Evolutionary conservation across 2,888 invertebrate genomes (phyloP).

Genomic region (Drosophila koepferae): DNA sequence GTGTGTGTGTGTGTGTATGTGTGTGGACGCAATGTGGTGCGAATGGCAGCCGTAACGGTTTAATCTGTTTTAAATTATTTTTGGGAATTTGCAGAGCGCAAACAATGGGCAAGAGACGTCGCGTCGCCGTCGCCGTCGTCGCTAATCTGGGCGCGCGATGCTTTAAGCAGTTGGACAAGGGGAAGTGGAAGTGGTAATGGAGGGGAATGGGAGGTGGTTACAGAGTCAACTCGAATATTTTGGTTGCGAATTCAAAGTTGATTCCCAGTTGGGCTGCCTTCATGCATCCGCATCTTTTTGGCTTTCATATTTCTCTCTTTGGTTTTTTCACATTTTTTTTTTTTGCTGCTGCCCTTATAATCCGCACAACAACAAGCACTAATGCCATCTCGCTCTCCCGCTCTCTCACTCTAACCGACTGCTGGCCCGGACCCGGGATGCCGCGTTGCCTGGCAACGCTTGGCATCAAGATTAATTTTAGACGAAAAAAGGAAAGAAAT

Average conservation of each 20-base stretch:
- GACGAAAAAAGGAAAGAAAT: slow-evolving; percentile 83
- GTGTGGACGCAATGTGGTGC: slow-evolving; percentile 72
- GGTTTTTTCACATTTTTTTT: slow-evolving; percentile 3
- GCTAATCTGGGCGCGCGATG: slow-evolving; percentile 52
- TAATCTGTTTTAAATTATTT: slow-evolving; percentile 85
- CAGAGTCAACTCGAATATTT: slow-evolving; percentile 35
- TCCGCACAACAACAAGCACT: slow-evolving; percentile 53
- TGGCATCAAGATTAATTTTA: slow-evolving; percentile 83
- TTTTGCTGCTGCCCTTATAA: slow-evolving; percentile 68
- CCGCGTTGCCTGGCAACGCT: slow-evolving; percentile 74
- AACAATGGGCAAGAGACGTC: slow-evolving; percentile 44
- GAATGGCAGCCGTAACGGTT: slow-evolving; percentile 83
- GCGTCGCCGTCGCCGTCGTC: slow-evolving; percentile 4
- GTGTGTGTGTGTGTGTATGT: slow-evolving; percentile 30
- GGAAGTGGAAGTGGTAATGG: neutral
- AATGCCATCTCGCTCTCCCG: slow-evolving; percentile 35
- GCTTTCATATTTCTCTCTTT: slow-evolving; percentile 55
- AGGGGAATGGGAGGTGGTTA: neutral
- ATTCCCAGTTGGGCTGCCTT: slow-evolving; percentile 45
- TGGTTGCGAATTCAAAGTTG: slow-evolving; percentile 46
- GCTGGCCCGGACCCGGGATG: slow-evolving; percentile 37
- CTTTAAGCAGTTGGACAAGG: neutral
- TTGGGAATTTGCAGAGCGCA: slow-evolving; percentile 58
- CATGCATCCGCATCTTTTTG: slow-evolving; percentile 54
- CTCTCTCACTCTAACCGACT: slow-evolving; percentile 27